Base-by-base conservation (phyloP, 2,113 vertebrate species). In the Phylloscopus trochiloides region DNA sequence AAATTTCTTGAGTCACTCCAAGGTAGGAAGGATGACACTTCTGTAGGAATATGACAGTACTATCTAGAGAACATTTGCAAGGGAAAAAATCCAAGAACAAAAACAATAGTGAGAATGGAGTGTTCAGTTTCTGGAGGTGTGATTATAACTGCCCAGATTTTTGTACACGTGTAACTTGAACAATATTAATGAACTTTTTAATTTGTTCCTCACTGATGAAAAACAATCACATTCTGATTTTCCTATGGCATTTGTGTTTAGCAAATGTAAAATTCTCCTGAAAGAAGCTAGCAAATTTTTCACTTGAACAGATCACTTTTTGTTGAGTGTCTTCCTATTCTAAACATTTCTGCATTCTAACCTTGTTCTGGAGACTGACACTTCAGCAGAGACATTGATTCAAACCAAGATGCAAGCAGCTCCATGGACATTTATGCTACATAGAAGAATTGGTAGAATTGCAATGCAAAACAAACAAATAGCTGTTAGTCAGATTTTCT, bases 261-360 rank as follows among this genome's bases (percentile, higher is more conserved):
- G 15, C 14, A 15, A 0, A 0, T 31, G 7, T 38, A 43, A 81
- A 86, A 86, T 63, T 26, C 9, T 36, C 0, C 0, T 25, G 19
- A 91, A 89, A 84, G 36, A 43, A 57, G 16, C 38, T 20, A 43
- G 10, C 8, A 71, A 36, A 12, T 7, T 85, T 71, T 59, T 83
- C n/a, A 18, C 10, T 51, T 92, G 17, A 77, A 68, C 18, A 52
- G 14, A 8, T 28, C 0, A 1, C 36, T 72, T 25, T 50, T 50
- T 57, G 13, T 17, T 74, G 43, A 59, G 24, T 40, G 14, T 10
- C 12, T 68, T 90, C 45, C 21, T 78, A 40, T 62, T 59, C 7
- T 17, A 51, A 78, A 34, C 10, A n/a, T 3, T 48, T 74, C 16
- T 68, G 28, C 25, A 34, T 82, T 57, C 52, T 25, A 63, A 8